Conservation (phyloP, 2,113 vertebrate genomes). For the Barbus barbus region DNA sequence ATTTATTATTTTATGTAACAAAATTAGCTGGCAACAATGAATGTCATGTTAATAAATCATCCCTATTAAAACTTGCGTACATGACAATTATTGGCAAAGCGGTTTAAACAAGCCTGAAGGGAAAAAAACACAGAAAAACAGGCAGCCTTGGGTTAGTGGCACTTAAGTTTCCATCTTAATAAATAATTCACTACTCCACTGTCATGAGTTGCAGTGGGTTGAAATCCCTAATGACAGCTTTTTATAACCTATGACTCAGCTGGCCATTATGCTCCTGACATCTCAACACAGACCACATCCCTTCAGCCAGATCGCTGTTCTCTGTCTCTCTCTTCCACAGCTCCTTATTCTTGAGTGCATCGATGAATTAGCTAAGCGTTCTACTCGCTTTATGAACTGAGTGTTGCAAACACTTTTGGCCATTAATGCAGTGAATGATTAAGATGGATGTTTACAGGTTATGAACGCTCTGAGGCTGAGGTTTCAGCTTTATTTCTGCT, state of each 20-base stretch:
- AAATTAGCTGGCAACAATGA: conserved; percentile 18
- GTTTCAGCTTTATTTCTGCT: conserved; percentile 30
- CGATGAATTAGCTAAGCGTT: conserved; percentile 6
- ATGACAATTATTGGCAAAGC: conserved; percentile 40
- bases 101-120: conserved; percentile 66
- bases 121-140: conserved; percentile 66
- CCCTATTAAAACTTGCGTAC: conserved; percentile 14
- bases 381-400: conserved; percentile 15
- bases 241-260: conserved; percentile 81
- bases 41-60: conserved; percentile 23
- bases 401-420: conserved; percentile 32
- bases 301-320: conserved; percentile 58
- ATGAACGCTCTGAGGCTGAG: conserved; percentile 20
- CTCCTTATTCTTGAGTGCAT: conserved; percentile 23
- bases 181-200: conserved; percentile 76
- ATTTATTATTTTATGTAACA: conserved; percentile 13
- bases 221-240: conserved; percentile 79
- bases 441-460: conserved; percentile 32
- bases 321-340: conserved; percentile 41
- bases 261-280: conserved; percentile 74
- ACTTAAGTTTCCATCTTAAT: conserved; percentile 75
- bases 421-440: conserved; percentile 25
- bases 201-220: conserved; percentile 77
- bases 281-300: conserved; percentile 71
- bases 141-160: conserved; percentile 67